Evolutionary conservation across 2,113 vertebrate genomes (phyloP).

Genomic region (Callopanchax toddi): DNA sequence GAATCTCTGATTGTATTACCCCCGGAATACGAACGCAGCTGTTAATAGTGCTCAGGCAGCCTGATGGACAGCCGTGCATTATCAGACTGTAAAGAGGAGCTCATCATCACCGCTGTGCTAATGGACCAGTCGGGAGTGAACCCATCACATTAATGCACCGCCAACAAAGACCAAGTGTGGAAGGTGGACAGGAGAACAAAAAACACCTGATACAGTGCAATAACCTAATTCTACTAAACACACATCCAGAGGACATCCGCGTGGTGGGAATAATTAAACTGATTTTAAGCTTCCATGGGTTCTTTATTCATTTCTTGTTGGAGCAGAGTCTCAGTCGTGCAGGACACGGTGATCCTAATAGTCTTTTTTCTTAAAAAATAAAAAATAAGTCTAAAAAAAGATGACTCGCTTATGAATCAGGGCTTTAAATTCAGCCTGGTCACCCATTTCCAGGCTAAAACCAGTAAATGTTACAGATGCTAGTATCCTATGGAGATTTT

Average conservation of each 20-base stretch:
- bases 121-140: conserved; percentile 25
- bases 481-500: too few relatives aligned
- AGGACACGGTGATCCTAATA: too few relatives aligned
- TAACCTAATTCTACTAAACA: background rate
- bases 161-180: background rate
- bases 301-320: background rate
- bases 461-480: too few relatives aligned
- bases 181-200: background rate
- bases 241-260: background rate
- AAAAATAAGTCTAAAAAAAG: too few relatives aligned
- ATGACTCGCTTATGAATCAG: too few relatives aligned
- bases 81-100: conserved; percentile 21
- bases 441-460: too few relatives aligned
- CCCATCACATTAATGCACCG: conserved; percentile 3
- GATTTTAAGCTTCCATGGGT: background rate
- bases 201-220: background rate
- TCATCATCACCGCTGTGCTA: conserved; percentile 13
- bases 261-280: background rate
- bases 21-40: conserved; percentile 23
- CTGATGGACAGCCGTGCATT: conserved; percentile 32
- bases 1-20: conserved; percentile 28
- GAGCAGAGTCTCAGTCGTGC: too few relatives aligned
- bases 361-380: too few relatives aligned
- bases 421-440: too few relatives aligned
- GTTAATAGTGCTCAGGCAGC: conserved; percentile 20